Conservation (phyloP, 2,888 invertebrate species). For the Brassicogethes aeneus region DNA sequence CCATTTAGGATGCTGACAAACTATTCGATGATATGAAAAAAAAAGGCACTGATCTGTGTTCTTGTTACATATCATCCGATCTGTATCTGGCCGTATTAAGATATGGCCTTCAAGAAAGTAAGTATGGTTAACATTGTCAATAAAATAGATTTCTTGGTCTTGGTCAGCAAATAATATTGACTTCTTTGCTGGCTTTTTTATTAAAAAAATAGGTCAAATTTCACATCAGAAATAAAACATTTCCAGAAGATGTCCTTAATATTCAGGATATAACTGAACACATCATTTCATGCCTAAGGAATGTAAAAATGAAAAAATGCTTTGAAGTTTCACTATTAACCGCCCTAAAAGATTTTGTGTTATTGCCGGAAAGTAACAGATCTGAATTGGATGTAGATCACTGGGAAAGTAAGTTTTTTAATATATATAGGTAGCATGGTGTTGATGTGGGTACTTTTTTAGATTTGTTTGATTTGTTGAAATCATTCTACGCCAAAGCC, state of each 20-base stretch:
- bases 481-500: constrained; percentile 12
- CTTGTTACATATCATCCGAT: constrained; percentile 13
- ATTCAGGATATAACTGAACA: constrained; percentile 20
- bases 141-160: too few species aligned
- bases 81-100: constrained; percentile 20
- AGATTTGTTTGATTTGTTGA: constrained; percentile 19
- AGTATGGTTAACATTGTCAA: constrained; percentile 4
- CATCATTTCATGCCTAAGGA: constrained; percentile 22
- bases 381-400: constrained; percentile 42
- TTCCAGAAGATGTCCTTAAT: constrained; percentile 17
- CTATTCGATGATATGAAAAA: constrained; percentile 18
- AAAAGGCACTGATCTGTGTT: constrained; percentile 13
- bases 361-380: constrained; percentile 45
- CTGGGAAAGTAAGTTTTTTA: constrained; percentile 48
- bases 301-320: constrained; percentile 26
- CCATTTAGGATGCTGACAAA: constrained; percentile 20
- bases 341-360: constrained; percentile 47
- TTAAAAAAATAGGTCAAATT: too few species aligned
- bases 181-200: too few species aligned
- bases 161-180: constrained; percentile 12
- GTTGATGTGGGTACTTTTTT: constrained; percentile 9
- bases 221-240: too few species aligned
- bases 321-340: constrained; percentile 47
- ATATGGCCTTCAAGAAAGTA: constrained; percentile 19
- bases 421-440: constrained; percentile 32